A percentile compares a stretch with the other conserved stretches of the same genome.
Evolutionary conservation across 2,113 vertebrate species (phyloP).

Genomic region (Rhea pennata): DNA sequence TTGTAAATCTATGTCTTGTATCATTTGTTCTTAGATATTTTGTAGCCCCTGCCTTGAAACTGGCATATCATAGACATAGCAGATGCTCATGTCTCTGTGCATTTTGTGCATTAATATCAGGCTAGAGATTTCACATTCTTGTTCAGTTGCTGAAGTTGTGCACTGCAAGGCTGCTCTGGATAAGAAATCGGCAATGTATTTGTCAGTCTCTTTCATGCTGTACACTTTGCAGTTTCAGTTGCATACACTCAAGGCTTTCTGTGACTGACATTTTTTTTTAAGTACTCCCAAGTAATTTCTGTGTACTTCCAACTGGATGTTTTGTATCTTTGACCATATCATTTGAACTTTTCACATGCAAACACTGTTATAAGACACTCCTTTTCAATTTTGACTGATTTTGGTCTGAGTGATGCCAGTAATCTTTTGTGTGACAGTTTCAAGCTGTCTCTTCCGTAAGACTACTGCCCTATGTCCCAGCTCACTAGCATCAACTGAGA

Average conservation of each 20-base stretch:
- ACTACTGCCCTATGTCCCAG: background rate
- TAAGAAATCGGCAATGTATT: slow-evolving; percentile 53
- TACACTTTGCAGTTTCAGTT: background rate
- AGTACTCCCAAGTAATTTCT: slow-evolving; percentile 33
- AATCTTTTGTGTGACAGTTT: background rate
- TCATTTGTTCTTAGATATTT: slow-evolving; percentile 44
- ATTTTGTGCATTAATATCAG: slow-evolving; percentile 52
- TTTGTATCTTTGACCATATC: background rate
- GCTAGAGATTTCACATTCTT: slow-evolving; percentile 30
- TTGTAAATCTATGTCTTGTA: slow-evolving; percentile 47
- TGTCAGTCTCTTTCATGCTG: slow-evolving; percentile 54
- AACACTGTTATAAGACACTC: background rate
- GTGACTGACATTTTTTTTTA: slow-evolving; percentile 31
- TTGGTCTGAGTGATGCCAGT: background rate
- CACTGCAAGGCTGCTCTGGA: slow-evolving; percentile 33
- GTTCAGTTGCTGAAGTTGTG: background rate
- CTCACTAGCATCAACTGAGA: background rate
- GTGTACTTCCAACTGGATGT: background rate
- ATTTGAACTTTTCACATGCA: background rate
- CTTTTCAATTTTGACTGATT: background rate
- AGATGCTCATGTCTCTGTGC: slow-evolving; percentile 17
- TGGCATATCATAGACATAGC: background rate
- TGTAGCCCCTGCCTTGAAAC: slow-evolving; percentile 38
- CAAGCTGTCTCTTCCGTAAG: background rate
- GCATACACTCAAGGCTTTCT: slow-evolving; percentile 4